Evolutionary conservation across 2,888 invertebrate species (phyloP), one percentile per base, ranked within the genome.

Genomic region (Neoscelio sp.): DNA sequence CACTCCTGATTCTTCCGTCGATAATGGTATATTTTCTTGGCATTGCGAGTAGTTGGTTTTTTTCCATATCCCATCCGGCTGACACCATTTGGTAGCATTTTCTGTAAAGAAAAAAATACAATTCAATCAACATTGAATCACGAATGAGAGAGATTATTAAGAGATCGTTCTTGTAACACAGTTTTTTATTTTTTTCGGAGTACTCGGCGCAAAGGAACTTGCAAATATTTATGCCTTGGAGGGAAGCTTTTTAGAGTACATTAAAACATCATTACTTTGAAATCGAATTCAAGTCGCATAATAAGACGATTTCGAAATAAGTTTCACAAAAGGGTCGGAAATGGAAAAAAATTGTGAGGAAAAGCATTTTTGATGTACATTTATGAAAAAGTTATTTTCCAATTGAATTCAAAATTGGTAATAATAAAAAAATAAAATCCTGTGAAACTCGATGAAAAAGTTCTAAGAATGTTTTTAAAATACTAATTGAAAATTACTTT

Each of bases 11-110:
- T 93, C 93, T 46, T 93, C 92, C 23, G 86, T 84, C 15, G 89
- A 85, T 48, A 91, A 38, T 93, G 92, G 80, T 46, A 18, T 50
- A 50, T 95, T 92, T 58, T 94, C 94, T 80, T 88, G 90, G 89
- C 96, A 96, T 85, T 93, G 92, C 65, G 93, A 92, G 90, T 96
- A 97, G 91, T 96, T 93, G 2, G 96, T 94, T 85, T 94, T 94
- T 73, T 94, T 94, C 98, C 98, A 98, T 3, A 93, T 94, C n/a
- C 97, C 97, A 84, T 96, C 95, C 81, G 91, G 89, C 81, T 92
- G 89, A 89, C 98, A 98, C 84, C 93, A 92, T 62, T 96, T 94
- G 7, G 95, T 95, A 17, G 97, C 98, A 89, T 97, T 97, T 89
- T 96, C 98, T 97, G 93, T n/a, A n/a, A n/a, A 33, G 92, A 92